A percentile compares a stretch with the other conserved stretches of the same genome.
phyloP scores from a whole-genome alignment of 1,140 invertebrate genomes.

The Drosophila busckii region DNA sequence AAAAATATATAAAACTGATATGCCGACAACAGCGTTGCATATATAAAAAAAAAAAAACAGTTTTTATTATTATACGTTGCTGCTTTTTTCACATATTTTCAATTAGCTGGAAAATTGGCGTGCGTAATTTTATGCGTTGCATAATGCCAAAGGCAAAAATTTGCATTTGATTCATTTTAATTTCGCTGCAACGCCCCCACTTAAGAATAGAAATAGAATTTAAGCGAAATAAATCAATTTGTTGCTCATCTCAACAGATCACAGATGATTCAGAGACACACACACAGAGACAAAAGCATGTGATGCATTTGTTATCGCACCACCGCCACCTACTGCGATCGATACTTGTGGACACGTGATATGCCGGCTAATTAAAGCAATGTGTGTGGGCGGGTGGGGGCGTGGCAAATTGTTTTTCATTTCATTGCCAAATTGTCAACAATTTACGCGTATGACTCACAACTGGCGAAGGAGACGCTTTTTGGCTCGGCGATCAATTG shows the following conservation, averaged over 20 bases:
- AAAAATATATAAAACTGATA: constrained; percentile 7
- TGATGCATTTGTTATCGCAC: constrained; percentile 33
- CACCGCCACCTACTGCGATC: background rate
- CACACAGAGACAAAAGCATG: constrained; percentile 62
- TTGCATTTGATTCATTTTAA: constrained; percentile 21
- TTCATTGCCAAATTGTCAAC: constrained; percentile 65
- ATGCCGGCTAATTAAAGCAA: constrained; percentile 65
- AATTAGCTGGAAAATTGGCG: constrained; percentile 25
- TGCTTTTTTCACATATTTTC: background rate
- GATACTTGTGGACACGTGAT: constrained; percentile 50
- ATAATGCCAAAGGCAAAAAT: constrained; percentile 21
- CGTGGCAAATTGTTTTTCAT: constrained; percentile 31
- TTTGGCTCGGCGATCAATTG: constrained; percentile 34
- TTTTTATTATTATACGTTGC: constrained; percentile 2
- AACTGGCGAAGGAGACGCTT: constrained; percentile 41
- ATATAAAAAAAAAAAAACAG: constrained; percentile 13
- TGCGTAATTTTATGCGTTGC: constrained; percentile 25
- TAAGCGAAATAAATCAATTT: constrained; percentile 24
- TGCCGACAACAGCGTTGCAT: constrained; percentile 13
- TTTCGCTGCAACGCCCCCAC: constrained; percentile 2
- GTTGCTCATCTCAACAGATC: constrained; percentile 31
- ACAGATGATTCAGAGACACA: constrained; percentile 42
- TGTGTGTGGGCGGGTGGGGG: constrained; percentile 5
- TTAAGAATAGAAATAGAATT: constrained; percentile 17
- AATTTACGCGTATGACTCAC: constrained; percentile 44